phyloP scores from a whole-genome alignment of 2,888 invertebrate genomes.

The Phaonia tiefii region DNA sequence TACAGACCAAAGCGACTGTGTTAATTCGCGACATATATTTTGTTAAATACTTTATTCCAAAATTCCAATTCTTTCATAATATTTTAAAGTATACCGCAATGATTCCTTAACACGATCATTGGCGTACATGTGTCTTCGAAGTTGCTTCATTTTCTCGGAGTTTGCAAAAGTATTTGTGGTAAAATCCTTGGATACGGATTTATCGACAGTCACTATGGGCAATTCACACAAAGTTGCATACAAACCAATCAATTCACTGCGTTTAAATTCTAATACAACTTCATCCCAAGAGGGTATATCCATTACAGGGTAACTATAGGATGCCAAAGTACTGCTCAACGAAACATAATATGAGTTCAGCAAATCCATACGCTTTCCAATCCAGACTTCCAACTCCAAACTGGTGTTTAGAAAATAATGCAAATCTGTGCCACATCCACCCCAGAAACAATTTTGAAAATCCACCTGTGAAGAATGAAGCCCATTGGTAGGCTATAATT shows the following conservation, averaged over 20 bases:
- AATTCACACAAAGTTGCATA: constrained; percentile 73
- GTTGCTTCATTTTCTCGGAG: constrained; percentile 67
- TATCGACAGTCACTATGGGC: constrained; percentile 73
- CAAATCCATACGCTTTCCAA: constrained; percentile 70
- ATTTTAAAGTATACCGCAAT: constrained; percentile 70
- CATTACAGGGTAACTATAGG: constrained; percentile 47
- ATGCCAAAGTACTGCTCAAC: constrained; percentile 70
- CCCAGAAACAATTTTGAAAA: constrained; percentile 75
- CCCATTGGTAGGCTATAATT: background rate
- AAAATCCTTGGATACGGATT: constrained; percentile 69
- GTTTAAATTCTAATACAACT: constrained; percentile 72
- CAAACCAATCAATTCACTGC: constrained; percentile 73
- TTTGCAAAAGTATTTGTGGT: constrained; percentile 69
- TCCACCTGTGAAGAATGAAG: constrained; percentile 74
- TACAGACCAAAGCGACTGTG: too few species aligned
- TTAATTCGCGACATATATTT: too few species aligned
- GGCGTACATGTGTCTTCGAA: constrained; percentile 71
- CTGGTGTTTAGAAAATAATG: constrained; percentile 78
- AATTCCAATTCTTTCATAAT: constrained; percentile 74
- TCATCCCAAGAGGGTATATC: constrained; percentile 69
- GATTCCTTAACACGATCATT: constrained; percentile 71
- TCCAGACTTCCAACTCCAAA: constrained; percentile 72
- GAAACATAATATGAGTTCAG: constrained; percentile 71
- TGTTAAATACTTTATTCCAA: constrained; percentile 49
- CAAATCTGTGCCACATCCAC: constrained; percentile 77